Base-by-base conservation (phyloP, 2,113 vertebrate genomes). In the Leucosticte australis region DNA sequence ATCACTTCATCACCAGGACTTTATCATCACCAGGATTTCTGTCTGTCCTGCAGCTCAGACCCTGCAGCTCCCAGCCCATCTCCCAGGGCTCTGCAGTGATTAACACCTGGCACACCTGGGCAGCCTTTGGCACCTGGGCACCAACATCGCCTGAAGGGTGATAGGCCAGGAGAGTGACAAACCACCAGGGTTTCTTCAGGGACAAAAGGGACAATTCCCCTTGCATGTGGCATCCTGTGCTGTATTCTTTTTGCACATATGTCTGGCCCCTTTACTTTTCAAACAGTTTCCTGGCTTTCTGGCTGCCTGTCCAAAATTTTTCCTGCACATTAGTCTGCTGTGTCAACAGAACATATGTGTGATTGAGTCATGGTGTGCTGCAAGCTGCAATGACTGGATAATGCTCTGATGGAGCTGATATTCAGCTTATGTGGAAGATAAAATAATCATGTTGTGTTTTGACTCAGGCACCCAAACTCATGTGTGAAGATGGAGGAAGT, bases 71-170 rank as follows among this genome's bases (percentile, higher is more conserved):
- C 55, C 71, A 83, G 55, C n/a, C 42, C n/a, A 10, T 16, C 22
- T 57, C 37, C 60, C 41, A 55, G 2, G 46, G 71, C 42, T 62
- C 60, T 31, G 55, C 10, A 18, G 64, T 10, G 9, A 15, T 15
- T 5, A 37, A 52, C 4, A 5, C 0, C 0, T 10, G 62, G 52
- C 75, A 57, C 35, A 13, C 0, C 52, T 30, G 22, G 0, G 13
- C 64, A 46, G 28, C 0, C 2, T 39, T 33, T 56, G 73, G 33
- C 35, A 60, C 8, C 6, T 8, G 31, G 47, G 24, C 18, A 1
- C n/a, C 33, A 14, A 0, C 26, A 19, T 13, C 49, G 30, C 19
- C 46, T 41, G 35, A 8, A n/a, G 26, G 13, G 13, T 37, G 13
- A 47, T 24, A 24, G 46, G 21, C 21, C 46, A 28, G 55, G 39